These are phyloP conservation scores for Enteromius radiatus DNA, from an alignment of 2,797 vertebrate species.

Conservation along the genomic window DNA sequence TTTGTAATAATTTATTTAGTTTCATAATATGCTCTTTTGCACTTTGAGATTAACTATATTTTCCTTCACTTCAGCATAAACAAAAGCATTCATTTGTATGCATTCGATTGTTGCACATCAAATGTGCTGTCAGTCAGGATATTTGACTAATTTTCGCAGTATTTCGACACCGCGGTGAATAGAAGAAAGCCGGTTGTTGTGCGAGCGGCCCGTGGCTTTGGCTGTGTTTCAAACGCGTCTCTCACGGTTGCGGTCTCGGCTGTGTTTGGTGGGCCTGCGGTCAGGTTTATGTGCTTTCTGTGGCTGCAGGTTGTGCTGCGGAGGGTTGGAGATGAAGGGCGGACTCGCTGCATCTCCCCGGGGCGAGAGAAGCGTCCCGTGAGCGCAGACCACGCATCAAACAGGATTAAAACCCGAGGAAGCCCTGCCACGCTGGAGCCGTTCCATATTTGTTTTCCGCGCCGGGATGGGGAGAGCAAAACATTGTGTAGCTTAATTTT, in stretches of 20 bases:
- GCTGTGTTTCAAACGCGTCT: constrained; percentile 11
- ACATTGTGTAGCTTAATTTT: constrained; percentile 52
- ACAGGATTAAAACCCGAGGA: constrained; percentile 59
- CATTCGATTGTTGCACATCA: neutral
- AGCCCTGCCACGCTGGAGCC: constrained; percentile 51
- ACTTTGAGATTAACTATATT: neutral
- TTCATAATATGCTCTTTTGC: neutral
- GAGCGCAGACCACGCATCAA: constrained; percentile 54
- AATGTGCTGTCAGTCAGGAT: constrained; percentile 20
- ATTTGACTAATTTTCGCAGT: neutral
- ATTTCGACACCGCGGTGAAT: neutral
- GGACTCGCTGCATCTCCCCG: constrained; percentile 31
- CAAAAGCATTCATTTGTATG: neutral
- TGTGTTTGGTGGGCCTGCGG: constrained; percentile 20
- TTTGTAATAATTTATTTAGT: neutral
- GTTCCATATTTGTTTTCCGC: constrained; percentile 59
- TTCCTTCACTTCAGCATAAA: neutral
- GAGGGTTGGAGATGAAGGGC: constrained; percentile 49
- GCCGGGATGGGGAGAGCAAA: constrained; percentile 26
- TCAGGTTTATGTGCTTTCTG: constrained; percentile 18
- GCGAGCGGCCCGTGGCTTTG: constrained; percentile 30
- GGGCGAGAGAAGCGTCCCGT: constrained; percentile 39
- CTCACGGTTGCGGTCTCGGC: constrained; percentile 9
- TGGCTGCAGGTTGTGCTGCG: constrained; percentile 18
- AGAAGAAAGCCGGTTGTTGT: neutral